These are phyloP conservation scores for Sesia bembeciformis DNA, from an alignment of 2,888 invertebrate species.

Conservation along the genomic window DNA sequence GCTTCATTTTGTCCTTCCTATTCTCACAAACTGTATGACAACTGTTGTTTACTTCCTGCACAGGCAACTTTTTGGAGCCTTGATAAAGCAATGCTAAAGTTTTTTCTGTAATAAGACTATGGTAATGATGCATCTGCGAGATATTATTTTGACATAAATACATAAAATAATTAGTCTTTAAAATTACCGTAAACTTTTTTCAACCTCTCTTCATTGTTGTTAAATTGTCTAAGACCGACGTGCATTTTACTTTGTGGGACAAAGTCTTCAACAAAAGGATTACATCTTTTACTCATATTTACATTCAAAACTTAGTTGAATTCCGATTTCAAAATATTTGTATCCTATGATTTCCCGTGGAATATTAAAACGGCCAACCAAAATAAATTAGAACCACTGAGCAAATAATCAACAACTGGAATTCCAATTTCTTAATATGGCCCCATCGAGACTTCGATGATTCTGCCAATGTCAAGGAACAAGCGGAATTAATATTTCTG, in stretches of 20 bases:
- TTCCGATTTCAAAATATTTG: background rate
- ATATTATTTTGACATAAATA: background rate
- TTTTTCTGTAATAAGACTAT: slow-evolving; percentile 37
- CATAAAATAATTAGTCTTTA: background rate
- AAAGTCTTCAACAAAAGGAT: slow-evolving; percentile 56
- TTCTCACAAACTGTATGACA: slow-evolving; percentile 7
- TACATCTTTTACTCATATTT: slow-evolving; percentile 55
- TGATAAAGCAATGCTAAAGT: slow-evolving; percentile 46
- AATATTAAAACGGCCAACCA: too few relatives aligned
- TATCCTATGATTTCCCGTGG: too few relatives aligned
- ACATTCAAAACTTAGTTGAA: background rate
- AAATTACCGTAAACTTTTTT: slow-evolving; percentile 54
- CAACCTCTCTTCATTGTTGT: slow-evolving; percentile 53
- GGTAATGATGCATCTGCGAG: background rate
- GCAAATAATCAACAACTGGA: too few relatives aligned
- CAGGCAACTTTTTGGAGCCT: slow-evolving; percentile 42
- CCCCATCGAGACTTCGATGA: too few relatives aligned
- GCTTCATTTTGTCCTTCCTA: slow-evolving; percentile 47
- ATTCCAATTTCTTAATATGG: too few relatives aligned
- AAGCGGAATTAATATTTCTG: too few relatives aligned
- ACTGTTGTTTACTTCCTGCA: slow-evolving; percentile 9
- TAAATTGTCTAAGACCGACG: slow-evolving; percentile 53
- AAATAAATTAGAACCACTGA: too few relatives aligned
- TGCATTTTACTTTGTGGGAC: slow-evolving; percentile 60
- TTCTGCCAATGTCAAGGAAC: too few relatives aligned